Evolutionary conservation across 1,140 invertebrate genomes (phyloP).

Genomic region (Rhopalosiphum maidis): DNA sequence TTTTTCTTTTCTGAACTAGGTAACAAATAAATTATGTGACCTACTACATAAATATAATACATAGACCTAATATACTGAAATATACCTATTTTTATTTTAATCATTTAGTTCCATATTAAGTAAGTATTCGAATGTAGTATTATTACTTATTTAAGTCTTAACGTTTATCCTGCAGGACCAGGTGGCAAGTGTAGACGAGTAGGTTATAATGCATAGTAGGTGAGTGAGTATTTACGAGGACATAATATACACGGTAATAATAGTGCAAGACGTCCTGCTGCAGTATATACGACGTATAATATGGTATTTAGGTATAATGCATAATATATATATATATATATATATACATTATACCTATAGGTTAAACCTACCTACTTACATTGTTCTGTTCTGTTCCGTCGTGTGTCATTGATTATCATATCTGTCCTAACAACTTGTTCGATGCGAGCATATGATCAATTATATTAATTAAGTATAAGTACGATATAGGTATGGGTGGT

Average conservation of each 20-base stretch:
- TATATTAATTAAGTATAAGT: neutral
- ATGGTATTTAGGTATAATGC: neutral
- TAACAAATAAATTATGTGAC: no score
- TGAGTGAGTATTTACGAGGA: neutral
- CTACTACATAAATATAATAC: neutral
- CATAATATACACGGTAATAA: neutral
- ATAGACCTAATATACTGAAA: neutral
- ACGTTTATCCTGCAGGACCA: neutral
- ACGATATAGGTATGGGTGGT: neutral
- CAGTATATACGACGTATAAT: neutral
- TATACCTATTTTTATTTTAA: neutral
- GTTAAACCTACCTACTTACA: neutral
- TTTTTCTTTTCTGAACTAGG: neutral
- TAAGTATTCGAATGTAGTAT: neutral
- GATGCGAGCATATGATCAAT: conserved; percentile 6
- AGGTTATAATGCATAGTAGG: neutral
- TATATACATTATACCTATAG: neutral
- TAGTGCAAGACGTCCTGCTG: neutral
- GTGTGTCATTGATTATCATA: conserved; percentile 4
- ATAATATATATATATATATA: no score
- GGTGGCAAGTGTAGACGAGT: neutral
- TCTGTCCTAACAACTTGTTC: conserved; percentile 4
- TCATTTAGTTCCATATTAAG: neutral
- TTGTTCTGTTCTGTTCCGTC: neutral
- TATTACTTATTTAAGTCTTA: neutral